Conservation (phyloP, 1,140 invertebrate species). For the Babylonia areolata region DNA sequence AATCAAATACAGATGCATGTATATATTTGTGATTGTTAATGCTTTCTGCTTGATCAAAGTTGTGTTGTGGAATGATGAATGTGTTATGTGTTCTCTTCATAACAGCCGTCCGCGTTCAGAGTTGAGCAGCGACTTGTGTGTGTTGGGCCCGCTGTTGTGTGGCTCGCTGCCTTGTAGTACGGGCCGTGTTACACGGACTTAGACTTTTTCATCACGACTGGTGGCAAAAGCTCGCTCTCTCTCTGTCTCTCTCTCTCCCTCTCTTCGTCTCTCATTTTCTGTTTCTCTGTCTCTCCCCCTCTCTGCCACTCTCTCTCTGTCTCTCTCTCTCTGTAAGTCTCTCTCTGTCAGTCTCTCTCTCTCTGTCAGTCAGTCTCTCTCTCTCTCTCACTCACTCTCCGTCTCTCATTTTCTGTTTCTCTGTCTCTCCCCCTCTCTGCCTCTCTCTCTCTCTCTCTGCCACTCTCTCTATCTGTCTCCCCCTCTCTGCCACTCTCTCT, state of each 20-base stretch:
- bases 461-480: neutral
- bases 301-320: conserved; percentile 15
- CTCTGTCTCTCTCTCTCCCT: neutral
- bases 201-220: too few species aligned
- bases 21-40: too few species aligned
- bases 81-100: too few species aligned
- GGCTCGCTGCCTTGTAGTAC: too few species aligned
- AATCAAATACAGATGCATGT: too few species aligned
- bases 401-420: neutral
- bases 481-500: neutral
- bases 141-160: too few species aligned
- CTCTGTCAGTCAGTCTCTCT: neutral
- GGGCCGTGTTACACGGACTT: too few species aligned
- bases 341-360: neutral
- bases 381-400: neutral
- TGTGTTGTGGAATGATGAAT: too few species aligned
- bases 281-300: too few species aligned
- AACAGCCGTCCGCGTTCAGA: too few species aligned
- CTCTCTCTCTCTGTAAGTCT: neutral
- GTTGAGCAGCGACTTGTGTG: too few species aligned
- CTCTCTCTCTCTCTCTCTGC: conserved; percentile 4
- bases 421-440: neutral
- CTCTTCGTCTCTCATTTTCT: conserved; percentile 11
- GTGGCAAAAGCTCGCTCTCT: neutral
- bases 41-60: too few species aligned